These are phyloP conservation scores for Malurus splendens DNA, from an alignment of 2,797 vertebrate genomes.

Conservation along the genomic window DNA sequence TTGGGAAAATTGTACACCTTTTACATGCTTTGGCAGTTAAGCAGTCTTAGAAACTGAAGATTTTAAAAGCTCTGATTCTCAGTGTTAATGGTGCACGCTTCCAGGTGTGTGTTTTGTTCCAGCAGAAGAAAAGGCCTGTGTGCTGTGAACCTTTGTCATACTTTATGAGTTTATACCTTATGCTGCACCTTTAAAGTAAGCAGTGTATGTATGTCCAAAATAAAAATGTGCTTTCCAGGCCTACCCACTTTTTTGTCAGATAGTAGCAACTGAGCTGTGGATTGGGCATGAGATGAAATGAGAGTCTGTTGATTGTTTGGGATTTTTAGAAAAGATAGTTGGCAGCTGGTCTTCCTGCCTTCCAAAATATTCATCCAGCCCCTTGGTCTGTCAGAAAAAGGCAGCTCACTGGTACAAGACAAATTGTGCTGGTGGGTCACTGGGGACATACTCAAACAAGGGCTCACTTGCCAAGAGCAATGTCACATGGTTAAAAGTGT, in stretches of 20 bases:
- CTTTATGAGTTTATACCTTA: neutral
- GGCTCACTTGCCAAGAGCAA: neutral
- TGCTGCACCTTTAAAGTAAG: neutral
- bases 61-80: neutral
- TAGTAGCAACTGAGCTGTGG: neutral
- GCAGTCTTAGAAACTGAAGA: neutral
- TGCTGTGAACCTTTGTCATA: neutral
- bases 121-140: neutral
- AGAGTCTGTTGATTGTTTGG: neutral
- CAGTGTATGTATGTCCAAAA: neutral
- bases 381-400: neutral
- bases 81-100: neutral
- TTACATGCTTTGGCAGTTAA: accelerated
- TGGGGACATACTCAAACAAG: neutral
- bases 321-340: neutral
- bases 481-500: accelerated
- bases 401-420: no score
- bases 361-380: neutral
- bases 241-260: neutral
- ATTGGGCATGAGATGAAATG: neutral
- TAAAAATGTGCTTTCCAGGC: neutral
- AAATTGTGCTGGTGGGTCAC: neutral
- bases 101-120: neutral
- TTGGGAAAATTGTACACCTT: neutral
- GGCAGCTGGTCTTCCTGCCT: neutral